phyloP scores from a whole-genome alignment of 2,797 vertebrate species.

The Natrix natrix region DNA sequence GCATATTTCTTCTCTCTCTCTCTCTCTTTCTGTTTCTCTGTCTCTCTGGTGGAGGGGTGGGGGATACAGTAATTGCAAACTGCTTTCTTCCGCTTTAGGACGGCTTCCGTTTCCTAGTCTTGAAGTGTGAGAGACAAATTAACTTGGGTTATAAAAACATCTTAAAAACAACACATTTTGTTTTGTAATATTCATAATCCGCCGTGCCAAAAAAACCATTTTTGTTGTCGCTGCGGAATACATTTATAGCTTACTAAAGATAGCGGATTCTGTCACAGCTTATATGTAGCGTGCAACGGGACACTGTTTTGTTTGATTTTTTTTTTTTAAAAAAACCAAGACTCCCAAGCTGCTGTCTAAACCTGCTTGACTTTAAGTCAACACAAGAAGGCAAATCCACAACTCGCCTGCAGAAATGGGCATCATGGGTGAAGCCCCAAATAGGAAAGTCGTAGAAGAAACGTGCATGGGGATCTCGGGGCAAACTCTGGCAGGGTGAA shows the following conservation, averaged over 20 bases:
- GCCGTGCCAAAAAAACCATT: slow-evolving; percentile 62
- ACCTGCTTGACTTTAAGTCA: background rate
- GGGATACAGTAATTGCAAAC: slow-evolving; percentile 61
- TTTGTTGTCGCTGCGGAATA: slow-evolving; percentile 42
- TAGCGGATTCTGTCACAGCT: slow-evolving; percentile 49
- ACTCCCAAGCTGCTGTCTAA: slow-evolving; percentile 4
- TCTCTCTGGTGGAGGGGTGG: background rate
- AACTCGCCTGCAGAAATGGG: background rate
- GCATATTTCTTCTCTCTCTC: slow-evolving; percentile 45
- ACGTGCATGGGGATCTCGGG: background rate
- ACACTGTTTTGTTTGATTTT: background rate
- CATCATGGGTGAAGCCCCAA: background rate
- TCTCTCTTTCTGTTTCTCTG: background rate
- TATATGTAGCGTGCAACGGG: slow-evolving; percentile 46
- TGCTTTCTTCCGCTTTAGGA: slow-evolving; percentile 63
- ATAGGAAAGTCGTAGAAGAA: background rate
- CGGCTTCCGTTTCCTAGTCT: slow-evolving; percentile 68
- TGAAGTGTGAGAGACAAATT: slow-evolving; percentile 78
- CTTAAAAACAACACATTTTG: slow-evolving; percentile 79
- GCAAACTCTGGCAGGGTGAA: no score
- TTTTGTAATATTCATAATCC: slow-evolving; percentile 73
- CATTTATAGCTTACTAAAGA: slow-evolving; percentile 56
- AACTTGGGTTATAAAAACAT: slow-evolving; percentile 74
- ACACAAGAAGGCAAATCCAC: background rate
- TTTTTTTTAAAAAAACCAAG: background rate